Conservation (phyloP, 1,140 invertebrate species). For the Ips typographus region DNA sequence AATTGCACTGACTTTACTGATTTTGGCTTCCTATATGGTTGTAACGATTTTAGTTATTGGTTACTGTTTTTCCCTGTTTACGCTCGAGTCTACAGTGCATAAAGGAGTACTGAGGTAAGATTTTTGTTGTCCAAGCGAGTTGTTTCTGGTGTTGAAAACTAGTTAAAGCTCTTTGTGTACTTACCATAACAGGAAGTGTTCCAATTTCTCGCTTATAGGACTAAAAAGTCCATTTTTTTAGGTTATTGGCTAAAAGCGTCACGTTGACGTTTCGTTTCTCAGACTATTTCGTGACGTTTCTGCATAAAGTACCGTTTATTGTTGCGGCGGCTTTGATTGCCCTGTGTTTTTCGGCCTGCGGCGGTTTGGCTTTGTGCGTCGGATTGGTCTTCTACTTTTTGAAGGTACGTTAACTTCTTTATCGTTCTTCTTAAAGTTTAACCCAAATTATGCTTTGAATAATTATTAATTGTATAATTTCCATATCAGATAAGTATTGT, state of each 20-base stretch:
- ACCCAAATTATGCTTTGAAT: conserved; percentile 20
- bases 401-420: conserved; percentile 50
- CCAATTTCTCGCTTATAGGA: background rate
- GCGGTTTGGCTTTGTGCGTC: conserved; percentile 55
- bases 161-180: too few relatives aligned
- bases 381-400: conserved; percentile 60
- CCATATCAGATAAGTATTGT: conserved; percentile 50
- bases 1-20: conserved; percentile 52
- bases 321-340: conserved; percentile 54
- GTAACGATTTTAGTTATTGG: conserved; percentile 54
- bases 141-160: too few relatives aligned
- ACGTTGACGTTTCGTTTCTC: conserved; percentile 57
- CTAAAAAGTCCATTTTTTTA: conserved; percentile 39
- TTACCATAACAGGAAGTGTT: background rate
- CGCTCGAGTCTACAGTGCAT: conserved; percentile 60
- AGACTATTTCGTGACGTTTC: conserved; percentile 57
- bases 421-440: background rate
- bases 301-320: conserved; percentile 57
- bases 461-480: conserved; percentile 54
- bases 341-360: conserved; percentile 58
- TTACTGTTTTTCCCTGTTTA: conserved; percentile 56
- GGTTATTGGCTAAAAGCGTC: conserved; percentile 57
- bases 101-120: conserved; percentile 59
- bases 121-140: background rate
- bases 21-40: conserved; percentile 54